phyloP scores from a whole-genome alignment of 2,113 vertebrate species.

The Xiphophorus couchianus region DNA sequence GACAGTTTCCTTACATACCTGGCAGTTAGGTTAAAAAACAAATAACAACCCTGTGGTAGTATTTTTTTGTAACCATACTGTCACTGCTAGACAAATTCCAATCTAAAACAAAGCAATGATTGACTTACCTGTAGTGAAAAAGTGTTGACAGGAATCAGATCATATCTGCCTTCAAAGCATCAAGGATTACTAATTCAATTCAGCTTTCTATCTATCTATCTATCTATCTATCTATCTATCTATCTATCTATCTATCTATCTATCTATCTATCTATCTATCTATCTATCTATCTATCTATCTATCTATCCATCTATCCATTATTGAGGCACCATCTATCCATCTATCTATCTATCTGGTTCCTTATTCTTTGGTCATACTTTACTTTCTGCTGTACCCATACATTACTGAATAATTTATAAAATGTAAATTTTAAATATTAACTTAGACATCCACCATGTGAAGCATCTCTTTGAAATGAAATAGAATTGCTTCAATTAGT shows the following conservation, averaged over 20 bases:
- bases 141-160: slow-evolving; percentile 2
- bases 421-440: slow-evolving; percentile 19
- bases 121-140: slow-evolving; percentile 7
- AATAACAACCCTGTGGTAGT: slow-evolving; percentile 39
- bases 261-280: not conserved
- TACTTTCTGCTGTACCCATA: slow-evolving; percentile 3
- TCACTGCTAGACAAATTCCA: slow-evolving; percentile 44
- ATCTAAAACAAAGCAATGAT: slow-evolving; percentile 42
- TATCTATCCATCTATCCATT: not conserved
- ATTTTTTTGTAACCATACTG: slow-evolving; percentile 14
- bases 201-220: not conserved
- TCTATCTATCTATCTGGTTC: not conserved
- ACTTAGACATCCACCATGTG: slow-evolving; percentile 10
- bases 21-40: slow-evolving; percentile 41
- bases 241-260: not conserved
- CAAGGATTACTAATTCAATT: too few species aligned
- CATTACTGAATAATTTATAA: slow-evolving; percentile 28
- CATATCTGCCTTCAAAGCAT: slow-evolving; percentile 9
- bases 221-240: not conserved
- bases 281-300: not conserved
- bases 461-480: slow-evolving; percentile 33
- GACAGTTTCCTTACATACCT: slow-evolving; percentile 41
- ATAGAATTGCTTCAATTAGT: slow-evolving; percentile 63
- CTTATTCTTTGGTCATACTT: not conserved
- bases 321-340: too few species aligned